These are phyloP conservation scores for Carapus acus DNA, from an alignment of 2,797 vertebrate species.

Conservation along the genomic window DNA sequence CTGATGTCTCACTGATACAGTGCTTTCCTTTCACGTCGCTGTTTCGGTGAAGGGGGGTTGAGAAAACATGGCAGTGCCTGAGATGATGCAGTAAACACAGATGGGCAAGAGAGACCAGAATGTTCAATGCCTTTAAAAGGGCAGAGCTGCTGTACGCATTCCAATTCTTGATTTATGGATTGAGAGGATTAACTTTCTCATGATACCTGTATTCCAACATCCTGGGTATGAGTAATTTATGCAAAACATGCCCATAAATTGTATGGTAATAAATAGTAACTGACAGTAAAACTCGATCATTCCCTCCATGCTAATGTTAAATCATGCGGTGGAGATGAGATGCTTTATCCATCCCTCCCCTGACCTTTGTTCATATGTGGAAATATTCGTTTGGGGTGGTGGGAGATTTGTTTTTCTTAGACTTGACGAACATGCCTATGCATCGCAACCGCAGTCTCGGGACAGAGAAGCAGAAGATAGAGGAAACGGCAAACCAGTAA, in stretches of 20 bases:
- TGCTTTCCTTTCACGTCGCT: neutral
- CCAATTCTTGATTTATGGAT: constrained; percentile 38
- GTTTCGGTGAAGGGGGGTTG: neutral
- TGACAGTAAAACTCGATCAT: neutral
- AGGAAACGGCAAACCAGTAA: constrained; percentile 30
- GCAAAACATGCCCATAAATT: constrained; percentile 31
- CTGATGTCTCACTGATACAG: constrained; percentile 4
- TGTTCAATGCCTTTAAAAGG: constrained; percentile 16
- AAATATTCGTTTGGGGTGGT: constrained; percentile 20
- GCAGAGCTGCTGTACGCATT: constrained; percentile 27
- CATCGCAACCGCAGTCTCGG: constrained; percentile 28
- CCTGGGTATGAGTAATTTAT: constrained; percentile 17
- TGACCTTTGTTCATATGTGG: constrained; percentile 31
- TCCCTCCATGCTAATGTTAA: neutral
- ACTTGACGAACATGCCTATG: constrained; percentile 31
- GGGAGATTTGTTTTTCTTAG: constrained; percentile 36
- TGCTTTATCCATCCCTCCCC: constrained; percentile 33
- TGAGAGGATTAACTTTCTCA: constrained; percentile 42
- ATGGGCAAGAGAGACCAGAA: constrained; percentile 3
- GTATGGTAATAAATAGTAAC: too few species aligned
- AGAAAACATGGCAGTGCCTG: constrained; percentile 5
- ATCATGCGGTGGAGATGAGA: too few species aligned
- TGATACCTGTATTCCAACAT: constrained; percentile 37
- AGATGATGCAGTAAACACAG: constrained; percentile 9
- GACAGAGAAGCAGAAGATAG: constrained; percentile 23